These are phyloP conservation scores for Morus bassanus DNA, from an alignment of 2,797 vertebrate species.

Conservation along the genomic window DNA sequence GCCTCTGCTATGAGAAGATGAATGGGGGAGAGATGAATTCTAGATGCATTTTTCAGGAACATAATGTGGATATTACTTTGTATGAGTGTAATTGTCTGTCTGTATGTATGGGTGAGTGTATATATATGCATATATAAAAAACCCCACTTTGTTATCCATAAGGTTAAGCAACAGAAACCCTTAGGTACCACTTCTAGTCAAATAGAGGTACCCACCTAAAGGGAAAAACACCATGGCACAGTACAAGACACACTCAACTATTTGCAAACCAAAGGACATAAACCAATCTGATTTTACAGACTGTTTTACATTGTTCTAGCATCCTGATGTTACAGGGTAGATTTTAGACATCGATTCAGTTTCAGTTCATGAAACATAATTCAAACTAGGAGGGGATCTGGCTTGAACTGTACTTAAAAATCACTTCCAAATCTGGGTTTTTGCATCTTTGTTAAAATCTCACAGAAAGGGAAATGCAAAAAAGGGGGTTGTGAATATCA, in stretches of 20 bases:
- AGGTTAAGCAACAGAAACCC: neutral
- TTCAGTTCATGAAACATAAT: neutral
- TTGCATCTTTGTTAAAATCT: neutral
- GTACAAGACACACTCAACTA: neutral
- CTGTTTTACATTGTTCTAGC: neutral
- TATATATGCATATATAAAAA: neutral
- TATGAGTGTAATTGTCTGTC: neutral
- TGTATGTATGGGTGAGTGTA: accelerated
- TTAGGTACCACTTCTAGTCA: neutral
- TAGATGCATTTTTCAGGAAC: neutral
- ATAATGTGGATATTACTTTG: neutral
- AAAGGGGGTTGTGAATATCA: neutral
- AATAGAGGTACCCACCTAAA: neutral
- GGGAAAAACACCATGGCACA: neutral
- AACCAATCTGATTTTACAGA: neutral
- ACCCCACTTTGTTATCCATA: neutral
- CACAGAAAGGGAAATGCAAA: neutral
- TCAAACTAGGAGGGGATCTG: neutral
- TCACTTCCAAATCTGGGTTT: neutral
- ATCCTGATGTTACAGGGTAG: neutral
- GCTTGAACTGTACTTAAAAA: neutral
- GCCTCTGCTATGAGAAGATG: neutral
- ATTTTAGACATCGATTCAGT: neutral
- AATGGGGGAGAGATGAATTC: neutral
- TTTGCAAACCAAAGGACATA: neutral